Evolutionary conservation across 1,140 invertebrate genomes (phyloP).

Genomic region (Bilobella aurantiaca): DNA sequence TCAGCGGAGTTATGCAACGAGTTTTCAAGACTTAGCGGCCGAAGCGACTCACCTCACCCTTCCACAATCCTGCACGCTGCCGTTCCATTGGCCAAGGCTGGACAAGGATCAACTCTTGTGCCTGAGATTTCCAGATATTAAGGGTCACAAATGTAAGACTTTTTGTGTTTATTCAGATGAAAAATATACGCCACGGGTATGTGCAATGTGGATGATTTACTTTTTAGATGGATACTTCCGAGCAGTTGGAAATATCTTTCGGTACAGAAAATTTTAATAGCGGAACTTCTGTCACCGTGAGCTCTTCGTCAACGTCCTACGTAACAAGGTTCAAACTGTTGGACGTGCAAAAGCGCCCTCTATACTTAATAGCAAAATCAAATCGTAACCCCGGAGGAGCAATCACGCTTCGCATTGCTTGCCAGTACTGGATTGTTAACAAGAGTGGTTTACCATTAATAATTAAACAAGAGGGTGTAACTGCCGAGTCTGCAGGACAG

Average conservation of each 20-base stretch:
- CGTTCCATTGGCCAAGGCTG: slow-evolving; percentile 88
- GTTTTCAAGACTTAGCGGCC: slow-evolving; percentile 52
- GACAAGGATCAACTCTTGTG: slow-evolving; percentile 82
- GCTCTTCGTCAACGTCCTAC: slow-evolving; percentile 42
- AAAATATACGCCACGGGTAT: too few species aligned
- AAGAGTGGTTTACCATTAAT: slow-evolving; percentile 88
- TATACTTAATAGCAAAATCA: slow-evolving; percentile 61
- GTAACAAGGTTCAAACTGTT: slow-evolving; percentile 49
- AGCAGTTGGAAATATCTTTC: slow-evolving; percentile 59
- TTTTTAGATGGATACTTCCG: slow-evolving; percentile 61
- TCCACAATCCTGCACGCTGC: slow-evolving; percentile 73
- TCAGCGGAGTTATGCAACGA: slow-evolving; percentile 65
- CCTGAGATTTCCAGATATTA: slow-evolving; percentile 60
- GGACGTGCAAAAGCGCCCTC: slow-evolving; percentile 58
- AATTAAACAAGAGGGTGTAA: slow-evolving; percentile 77
- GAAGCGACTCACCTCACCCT: slow-evolving; percentile 60
- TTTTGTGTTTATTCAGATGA: too few species aligned
- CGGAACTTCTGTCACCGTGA: slow-evolving; percentile 48
- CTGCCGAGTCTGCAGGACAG: slow-evolving; percentile 75
- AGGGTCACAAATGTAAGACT: too few species aligned
- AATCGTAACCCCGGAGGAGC: slow-evolving; percentile 44
- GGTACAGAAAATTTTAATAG: slow-evolving; percentile 71
- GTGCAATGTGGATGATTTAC: too few species aligned
- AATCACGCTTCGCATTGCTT: slow-evolving; percentile 56
- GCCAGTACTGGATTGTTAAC: slow-evolving; percentile 92